phyloP scores from a whole-genome alignment of 2,113 vertebrate species.

The Chloropsis hardwickii region DNA sequence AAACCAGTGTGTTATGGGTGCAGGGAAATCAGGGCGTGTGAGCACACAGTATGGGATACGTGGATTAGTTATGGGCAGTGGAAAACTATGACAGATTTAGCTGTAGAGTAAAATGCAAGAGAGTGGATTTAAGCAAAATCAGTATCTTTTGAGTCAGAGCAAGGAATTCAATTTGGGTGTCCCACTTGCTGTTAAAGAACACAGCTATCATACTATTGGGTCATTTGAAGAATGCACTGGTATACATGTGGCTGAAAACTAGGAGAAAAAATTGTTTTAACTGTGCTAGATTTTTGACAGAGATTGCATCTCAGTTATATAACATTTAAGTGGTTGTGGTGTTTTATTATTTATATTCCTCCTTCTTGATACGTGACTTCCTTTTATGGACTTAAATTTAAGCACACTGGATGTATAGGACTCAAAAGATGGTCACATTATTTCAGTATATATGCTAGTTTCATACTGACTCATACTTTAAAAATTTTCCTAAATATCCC shows the following conservation, averaged over 20 bases:
- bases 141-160: background rate
- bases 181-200: background rate
- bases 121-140: background rate
- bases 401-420: background rate
- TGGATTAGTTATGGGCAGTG: background rate
- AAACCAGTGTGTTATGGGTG: background rate
- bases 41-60: rapidly evolving
- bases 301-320: background rate
- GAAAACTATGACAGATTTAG: background rate
- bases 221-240: background rate
- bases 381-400: background rate
- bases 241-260: background rate
- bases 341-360: background rate
- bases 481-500: background rate
- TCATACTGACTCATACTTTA: background rate
- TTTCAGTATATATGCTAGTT: background rate
- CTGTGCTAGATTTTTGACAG: background rate
- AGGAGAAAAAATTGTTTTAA: background rate
- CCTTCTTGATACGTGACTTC: background rate
- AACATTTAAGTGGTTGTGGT: background rate
- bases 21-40: background rate
- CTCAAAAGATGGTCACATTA: background rate
- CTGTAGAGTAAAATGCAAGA: background rate
- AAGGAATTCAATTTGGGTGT: background rate
- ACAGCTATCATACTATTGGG: background rate